Conservation (phyloP, 2,888 invertebrate species). For the Xiphydria camelus region DNA sequence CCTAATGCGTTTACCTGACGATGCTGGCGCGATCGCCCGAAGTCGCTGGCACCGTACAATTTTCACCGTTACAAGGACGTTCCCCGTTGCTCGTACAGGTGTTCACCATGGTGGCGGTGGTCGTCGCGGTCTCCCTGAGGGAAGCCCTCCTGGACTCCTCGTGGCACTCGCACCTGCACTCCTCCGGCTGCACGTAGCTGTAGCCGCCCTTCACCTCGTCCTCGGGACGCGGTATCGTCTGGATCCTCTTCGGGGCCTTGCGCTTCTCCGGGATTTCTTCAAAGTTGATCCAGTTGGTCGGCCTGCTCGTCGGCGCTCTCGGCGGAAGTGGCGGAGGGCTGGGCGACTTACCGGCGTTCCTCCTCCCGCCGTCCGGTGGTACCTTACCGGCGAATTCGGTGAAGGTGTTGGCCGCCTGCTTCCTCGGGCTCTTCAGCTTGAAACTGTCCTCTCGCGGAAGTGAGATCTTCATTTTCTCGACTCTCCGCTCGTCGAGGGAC, state of each 20-base stretch:
- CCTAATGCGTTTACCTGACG: constrained; percentile 52
- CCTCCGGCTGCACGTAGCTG: constrained; percentile 84
- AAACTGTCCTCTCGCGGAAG: constrained; percentile 65
- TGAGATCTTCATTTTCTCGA: constrained; percentile 72
- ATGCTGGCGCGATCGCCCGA: constrained; percentile 45
- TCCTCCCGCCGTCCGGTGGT: constrained; percentile 57
- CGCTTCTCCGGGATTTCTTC: constrained; percentile 83
- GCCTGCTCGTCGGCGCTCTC: constrained; percentile 44
- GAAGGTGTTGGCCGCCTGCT: constrained; percentile 61
- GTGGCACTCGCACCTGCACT: constrained; percentile 87
- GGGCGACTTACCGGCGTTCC: constrained; percentile 53
- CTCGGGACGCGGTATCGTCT: constrained; percentile 71
- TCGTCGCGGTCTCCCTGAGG: constrained; percentile 24
- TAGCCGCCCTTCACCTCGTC: constrained; percentile 60
- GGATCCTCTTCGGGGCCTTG: constrained; percentile 80
- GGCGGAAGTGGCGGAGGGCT: constrained; percentile 55
- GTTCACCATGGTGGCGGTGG: constrained; percentile 3
- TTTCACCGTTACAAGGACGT: constrained; percentile 22
- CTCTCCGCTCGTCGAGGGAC: constrained; percentile 55
- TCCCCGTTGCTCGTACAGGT: constrained; percentile 32
- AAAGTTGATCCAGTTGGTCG: constrained; percentile 80
- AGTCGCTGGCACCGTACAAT: constrained; percentile 21
- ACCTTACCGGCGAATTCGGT: constrained; percentile 70
- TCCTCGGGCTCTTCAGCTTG: constrained; percentile 57
- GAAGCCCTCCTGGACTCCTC: constrained; percentile 59